Evolutionary conservation across 2,797 vertebrate genomes (phyloP), one percentile per base, ranked within the genome.

Genomic region (Xiphophorus birchmanni): DNA sequence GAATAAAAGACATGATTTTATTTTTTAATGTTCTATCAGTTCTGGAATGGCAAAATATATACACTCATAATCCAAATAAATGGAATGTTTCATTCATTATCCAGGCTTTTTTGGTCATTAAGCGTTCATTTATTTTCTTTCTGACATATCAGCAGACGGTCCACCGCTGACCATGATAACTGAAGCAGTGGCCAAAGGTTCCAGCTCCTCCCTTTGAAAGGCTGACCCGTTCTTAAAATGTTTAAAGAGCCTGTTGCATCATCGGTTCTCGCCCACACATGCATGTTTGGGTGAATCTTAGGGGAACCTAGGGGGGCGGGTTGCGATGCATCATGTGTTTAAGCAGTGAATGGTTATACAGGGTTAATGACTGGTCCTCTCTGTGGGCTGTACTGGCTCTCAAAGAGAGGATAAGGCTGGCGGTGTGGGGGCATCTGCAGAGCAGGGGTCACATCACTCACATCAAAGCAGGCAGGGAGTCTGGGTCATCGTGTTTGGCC

Each of bases 351-450:
- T 89, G 93, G 93, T 94, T 94, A 92, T 94, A 75, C 50, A 80
- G 93, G 96, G 95, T 96, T 96, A 96, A 96, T 96, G 95, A 95
- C 91, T 86, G 92, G 92, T 90, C 90, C 91, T 92, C 89, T 92
- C 91, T 89, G 91, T 89, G 89, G 94, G 91, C 89, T 80, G 86
- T 82, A 84, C 88, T 72, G 91, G 85, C 92, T 92, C 94, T 93
- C 54, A 45, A 87, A 86, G 88, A 88, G 84, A 93, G 94, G 95
- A 96, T 96, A 95, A 95, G 94, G 87, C 91, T 83, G 92, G 92
- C 88, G 91, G 94, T 90, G 92, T 85, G 82, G 94, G 95, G 95
- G 95, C 95, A 96, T 95, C 94, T 95, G 93, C 93, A 93, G 94
- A 88, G 18, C 91, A 92, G 93, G 93, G 95, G 93, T 95, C 92